These are phyloP conservation scores for Philopotamus ludificatus DNA, from an alignment of 1,140 invertebrate genomes.

Conservation along the genomic window DNA sequence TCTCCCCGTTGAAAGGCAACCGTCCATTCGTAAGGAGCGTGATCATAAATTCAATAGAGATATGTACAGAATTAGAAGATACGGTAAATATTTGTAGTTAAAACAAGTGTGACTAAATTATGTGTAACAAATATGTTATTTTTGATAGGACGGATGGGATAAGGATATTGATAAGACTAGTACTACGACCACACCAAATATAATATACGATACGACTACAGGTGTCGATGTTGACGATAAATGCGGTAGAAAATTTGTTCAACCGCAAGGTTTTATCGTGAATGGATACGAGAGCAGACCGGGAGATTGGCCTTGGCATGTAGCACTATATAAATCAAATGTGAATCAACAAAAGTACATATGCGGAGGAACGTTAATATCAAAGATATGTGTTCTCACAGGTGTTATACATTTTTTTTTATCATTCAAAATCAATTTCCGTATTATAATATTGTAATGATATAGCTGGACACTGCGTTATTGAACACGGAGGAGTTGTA, in stretches of 20 bases:
- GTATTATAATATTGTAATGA: not conserved
- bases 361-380: slow-evolving; percentile 32
- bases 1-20: too few relatives aligned
- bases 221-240: not conserved
- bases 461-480: slow-evolving; percentile 33
- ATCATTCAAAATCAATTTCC: not conserved
- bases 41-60: slow-evolving; percentile 23
- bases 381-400: slow-evolving; percentile 22
- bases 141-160: slow-evolving; percentile 6
- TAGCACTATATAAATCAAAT: slow-evolving; percentile 23
- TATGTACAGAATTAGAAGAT: too few relatives aligned
- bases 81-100: too few relatives aligned
- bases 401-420: slow-evolving; percentile 17
- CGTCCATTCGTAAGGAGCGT: too few relatives aligned
- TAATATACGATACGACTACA: not conserved
- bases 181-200: not conserved
- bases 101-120: too few relatives aligned
- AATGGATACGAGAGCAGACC: not conserved
- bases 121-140: too few relatives aligned
- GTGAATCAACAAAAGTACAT: slow-evolving; percentile 19
- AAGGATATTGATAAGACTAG: not conserved
- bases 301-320: slow-evolving; percentile 39
- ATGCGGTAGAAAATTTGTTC: slow-evolving; percentile 1
- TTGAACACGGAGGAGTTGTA: slow-evolving; percentile 24
- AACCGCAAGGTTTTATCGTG: not conserved